Base-by-base conservation (phyloP, 2,113 vertebrate genomes). In the Alectura lathami region DNA sequence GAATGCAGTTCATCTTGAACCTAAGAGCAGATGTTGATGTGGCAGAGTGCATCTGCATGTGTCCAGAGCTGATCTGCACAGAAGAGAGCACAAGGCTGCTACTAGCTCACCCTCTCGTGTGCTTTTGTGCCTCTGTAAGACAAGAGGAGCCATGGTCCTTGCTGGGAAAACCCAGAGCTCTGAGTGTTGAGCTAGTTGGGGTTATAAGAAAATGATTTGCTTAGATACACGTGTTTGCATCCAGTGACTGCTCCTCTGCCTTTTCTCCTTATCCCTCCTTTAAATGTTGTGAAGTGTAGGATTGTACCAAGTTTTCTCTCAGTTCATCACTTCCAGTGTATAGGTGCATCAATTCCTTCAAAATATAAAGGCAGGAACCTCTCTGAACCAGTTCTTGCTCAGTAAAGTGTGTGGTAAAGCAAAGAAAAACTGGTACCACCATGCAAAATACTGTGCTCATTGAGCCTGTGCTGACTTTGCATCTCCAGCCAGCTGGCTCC, bases 401-500 rank as follows among this genome's bases (percentile, higher is more conserved):
- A 36, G 36, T 60, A 69, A 38, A 38, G 23, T 81, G 59, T 20
- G 26, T 20, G 63, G 43, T 42, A 69, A 83, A 80, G 63, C 57
- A 94, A 91, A 63, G 34, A 22, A 89, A 93, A 90, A 75, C 43
- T 77, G 60, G 51, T 88, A 56, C 50, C 83, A 22, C 45, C 38
- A 6, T 40, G 26, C 80, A 60, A 77, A 88, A 83, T 70, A 32
- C 17, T 50, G 59, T 42, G 17, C 43, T 81, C 32, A 3, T 1
- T 4, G 69, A 82, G 45, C 42, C 64, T 81, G 22, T 86, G 64
- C 86, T 84, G 92, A 67, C 72, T 74, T 23, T 74, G 64, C 29
- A 51, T 59, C 51, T 67, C 42, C 59, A 54, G 88, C 86, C 92
- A 90, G 83, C 80, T 96, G 91, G 92, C 88, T 86, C 32, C 34